Base-by-base conservation (phyloP, 2,797 vertebrate genomes). In the Diglossa cyanea region DNA sequence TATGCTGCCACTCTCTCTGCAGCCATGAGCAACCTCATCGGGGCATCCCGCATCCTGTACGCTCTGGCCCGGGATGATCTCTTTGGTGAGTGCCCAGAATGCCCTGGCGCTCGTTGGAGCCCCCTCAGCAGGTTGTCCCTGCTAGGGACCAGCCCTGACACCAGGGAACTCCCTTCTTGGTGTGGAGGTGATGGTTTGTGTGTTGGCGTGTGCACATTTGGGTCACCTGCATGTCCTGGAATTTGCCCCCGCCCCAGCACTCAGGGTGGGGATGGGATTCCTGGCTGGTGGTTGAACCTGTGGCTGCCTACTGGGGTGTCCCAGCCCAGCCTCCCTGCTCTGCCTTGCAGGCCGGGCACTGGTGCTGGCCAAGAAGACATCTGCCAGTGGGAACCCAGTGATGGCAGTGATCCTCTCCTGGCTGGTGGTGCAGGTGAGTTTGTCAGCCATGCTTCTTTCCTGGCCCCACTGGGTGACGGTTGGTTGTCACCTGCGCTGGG, bases 21-120 rank as follows among this genome's bases (percentile, higher is more conserved):
- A 0, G 98, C 99, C 88, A 99, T 99, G 99, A 99, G 98, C 96
- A 99, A 99, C 96, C 98, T 99, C 51, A 99, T 99, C 0, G 99
- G 99, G 44, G 99, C 99, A 7, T 99, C 99, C 1, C 98, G 99
- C 18, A 98, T 99, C 95, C 98, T 99, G 17, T 99, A 98, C 0
- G 99, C 99, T 12, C 96, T 99, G 94, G 98, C 99, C 42, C 97
- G 98, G 58, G 98, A 99, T 31, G 98, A 99, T 96, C 94, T 99
- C 86, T 99, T 99, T 9, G 99, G 99, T 99, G 96, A 95, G 98
- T 97, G 33, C 33, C 35, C 2, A 3, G 24, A 86, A 10, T 2
- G 0, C 0, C 0, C 37, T 48, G 37, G 11, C 45, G 63, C 21
- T 57, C 0, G 0, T 17, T 50, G 23, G 25, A 93, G 51, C 44